Base-by-base conservation (phyloP, 2,888 invertebrate species). In the Rotaria magnacalcarata region DNA sequence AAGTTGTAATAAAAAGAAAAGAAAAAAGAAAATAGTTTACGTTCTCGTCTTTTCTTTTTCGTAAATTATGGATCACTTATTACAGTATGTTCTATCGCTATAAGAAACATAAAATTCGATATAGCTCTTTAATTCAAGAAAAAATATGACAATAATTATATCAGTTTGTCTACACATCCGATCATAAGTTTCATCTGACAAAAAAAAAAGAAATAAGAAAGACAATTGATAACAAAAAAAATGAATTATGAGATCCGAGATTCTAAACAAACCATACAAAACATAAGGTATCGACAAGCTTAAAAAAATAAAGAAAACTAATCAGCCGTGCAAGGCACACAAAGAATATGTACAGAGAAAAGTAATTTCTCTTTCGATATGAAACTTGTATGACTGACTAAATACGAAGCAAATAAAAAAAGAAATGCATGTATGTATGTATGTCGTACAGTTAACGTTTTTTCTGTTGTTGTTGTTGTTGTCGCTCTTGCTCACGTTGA, bases 111-210 rank as follows among this genome's bases (percentile, higher is more conserved):
- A 67, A 41, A 34, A 67, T 16, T 19, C 34, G 19, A 14, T 41
- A 67, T 34, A 4, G 67, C 19, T 67, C 67, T 67, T 34, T 41
- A 34, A 67, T 67, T 34, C 34, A 54, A 67, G 14, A 67, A 14
- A 67, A 67, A 67, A 67, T 11, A 52, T 16, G 67, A 67, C 16
- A 67, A 67, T 67, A 67, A 67, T 67, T 67, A 19, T 67, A 67
- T 67, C 67, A 67, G 67, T 67, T 67, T 67, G 67, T 67, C 34
- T 67, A 67, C 34, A 67, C 34, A 67, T 67, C 67, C n/a, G 67
- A 67, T 41, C 67, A 67, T 67, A 41, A 14, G 34, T 67, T 67
- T 67, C 67, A 67, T 67, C 67, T 67, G 19, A 34, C 34, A 34
- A 34, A 34, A 67, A 34, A 34, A 67, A 67, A 67, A 27, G 67